Percentiles rank a stretch among this genome's conserved stretches.
Evolutionary conservation across 1,140 invertebrate genomes (phyloP).

Genomic region (Episyrphus balteatus): DNA sequence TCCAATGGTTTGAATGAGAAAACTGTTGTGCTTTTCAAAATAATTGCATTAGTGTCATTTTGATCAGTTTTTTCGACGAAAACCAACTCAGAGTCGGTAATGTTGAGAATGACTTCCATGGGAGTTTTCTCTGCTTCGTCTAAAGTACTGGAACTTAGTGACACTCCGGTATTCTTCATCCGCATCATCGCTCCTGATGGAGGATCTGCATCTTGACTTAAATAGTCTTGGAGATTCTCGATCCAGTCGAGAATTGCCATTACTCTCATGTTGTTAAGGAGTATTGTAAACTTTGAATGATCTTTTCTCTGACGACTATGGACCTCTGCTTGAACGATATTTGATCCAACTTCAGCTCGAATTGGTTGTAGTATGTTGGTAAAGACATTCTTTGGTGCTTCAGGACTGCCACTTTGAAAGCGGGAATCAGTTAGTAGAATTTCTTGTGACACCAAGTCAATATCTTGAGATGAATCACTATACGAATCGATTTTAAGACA

Average conservation of each 20-base stretch:
- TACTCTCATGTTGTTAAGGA: slow-evolving; percentile 90
- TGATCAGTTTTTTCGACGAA: slow-evolving; percentile 82
- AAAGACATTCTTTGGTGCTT: slow-evolving; percentile 64
- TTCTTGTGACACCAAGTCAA: slow-evolving; percentile 86
- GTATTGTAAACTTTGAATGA: slow-evolving; percentile 72
- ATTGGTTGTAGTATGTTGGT: slow-evolving; percentile 78
- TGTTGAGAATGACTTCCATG: slow-evolving; percentile 84
- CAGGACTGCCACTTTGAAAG: slow-evolving; percentile 40
- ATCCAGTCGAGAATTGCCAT: slow-evolving; percentile 93
- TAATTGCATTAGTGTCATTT: slow-evolving; percentile 86
- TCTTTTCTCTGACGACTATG: slow-evolving; percentile 63
- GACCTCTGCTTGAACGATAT: slow-evolving; percentile 72
- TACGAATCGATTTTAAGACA: slow-evolving; percentile 70
- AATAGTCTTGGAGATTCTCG: slow-evolving; percentile 72
- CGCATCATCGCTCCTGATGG: slow-evolving; percentile 1
- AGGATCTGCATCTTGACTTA: slow-evolving; percentile 38
- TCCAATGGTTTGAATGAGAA: slow-evolving; percentile 66
- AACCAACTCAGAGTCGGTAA: slow-evolving; percentile 91
- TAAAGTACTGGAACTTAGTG: neutral
- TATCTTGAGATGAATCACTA: slow-evolving; percentile 80
- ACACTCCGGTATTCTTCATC: neutral
- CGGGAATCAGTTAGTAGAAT: slow-evolving; percentile 78
- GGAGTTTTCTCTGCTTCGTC: slow-evolving; percentile 25
- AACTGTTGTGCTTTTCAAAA: slow-evolving; percentile 84
- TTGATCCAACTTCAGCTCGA: slow-evolving; percentile 37